Evolutionary conservation across 2,888 invertebrate species (phyloP), one percentile per base, ranked within the genome.

Genomic region (Odontocolon sp.): DNA sequence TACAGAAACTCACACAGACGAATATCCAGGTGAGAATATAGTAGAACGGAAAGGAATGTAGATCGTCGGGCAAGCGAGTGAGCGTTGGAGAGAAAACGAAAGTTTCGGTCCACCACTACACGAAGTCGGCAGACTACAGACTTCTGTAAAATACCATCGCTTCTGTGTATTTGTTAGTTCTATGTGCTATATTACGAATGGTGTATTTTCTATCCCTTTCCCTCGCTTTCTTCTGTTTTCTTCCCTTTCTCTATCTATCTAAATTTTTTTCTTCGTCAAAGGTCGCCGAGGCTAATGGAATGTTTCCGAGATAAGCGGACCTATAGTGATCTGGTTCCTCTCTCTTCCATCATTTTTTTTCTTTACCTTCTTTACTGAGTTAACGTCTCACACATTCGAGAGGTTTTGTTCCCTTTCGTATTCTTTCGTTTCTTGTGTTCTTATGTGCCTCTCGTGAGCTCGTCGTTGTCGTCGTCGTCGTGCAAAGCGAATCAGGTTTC

Each of bases 11-110:
- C 33, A 50, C 50, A 50, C 36, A 26, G 11, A 2, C 47, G 23
- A n/a, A 18, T 33, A 47, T 54, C 23, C 21, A 16, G 28, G 16
- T 16, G 42, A 28, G 42, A 28, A 42, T 42, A 40, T 33, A 18
- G 50, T 33, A 42, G 33, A 70, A 70, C 69, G 52, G 18, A 52
- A 66, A 40, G 66, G 61, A 71, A 76, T 67, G 61, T 71, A 61
- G 76, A 76, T 71, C 66, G 59, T 71, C 40, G 56, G 54, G 54
- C 38, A 21, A 56, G 23, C 31, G 70, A 45, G 66, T 71, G 38
- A 66, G 76, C 52, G 76, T 71, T 59, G 71, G 50, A 54, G 66
- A 71, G 70, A 76, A 76, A 76, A 71, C 76, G 76, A 76, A 76
- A 76, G 76, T 76, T 76, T 76, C 57, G 64, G 64, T 64, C 69